Conservation (phyloP, 2,797 vertebrate genomes). For the Pangasius krempfi region DNA sequence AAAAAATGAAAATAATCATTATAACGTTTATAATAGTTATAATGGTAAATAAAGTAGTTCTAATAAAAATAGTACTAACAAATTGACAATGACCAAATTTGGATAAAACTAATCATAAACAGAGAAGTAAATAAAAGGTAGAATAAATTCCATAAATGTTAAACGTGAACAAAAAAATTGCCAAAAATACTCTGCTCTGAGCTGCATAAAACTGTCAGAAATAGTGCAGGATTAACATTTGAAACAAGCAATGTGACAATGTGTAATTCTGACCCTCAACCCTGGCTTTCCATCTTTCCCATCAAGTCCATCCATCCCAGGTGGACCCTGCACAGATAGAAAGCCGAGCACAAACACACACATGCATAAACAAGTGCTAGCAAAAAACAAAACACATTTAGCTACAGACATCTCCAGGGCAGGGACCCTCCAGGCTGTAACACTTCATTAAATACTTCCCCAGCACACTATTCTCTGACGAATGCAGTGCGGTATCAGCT, state of each 20-base stretch:
- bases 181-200: background rate
- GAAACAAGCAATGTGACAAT: background rate
- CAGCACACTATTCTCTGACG: conserved; percentile 19
- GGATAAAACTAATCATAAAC: conserved; percentile 35
- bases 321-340: conserved; percentile 79
- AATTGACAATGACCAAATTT: background rate
- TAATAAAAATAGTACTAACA: background rate
- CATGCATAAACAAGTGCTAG: conserved; percentile 7
- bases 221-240: background rate
- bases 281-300: conserved; percentile 94
- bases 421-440: background rate
- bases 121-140: background rate
- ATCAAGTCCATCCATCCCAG: conserved; percentile 89
- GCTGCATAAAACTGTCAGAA: background rate
- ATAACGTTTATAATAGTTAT: background rate
- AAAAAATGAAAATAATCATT: background rate
- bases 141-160: background rate
- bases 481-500: conserved; percentile 11
- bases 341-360: background rate
- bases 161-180: background rate
- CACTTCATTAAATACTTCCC: conserved; percentile 30
- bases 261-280: conserved; percentile 75
- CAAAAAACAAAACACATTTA: background rate
- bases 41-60: background rate
- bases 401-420: background rate